A percentile compares a stretch with the other conserved stretches of the same genome.
phyloP scores from a whole-genome alignment of 1,140 invertebrate genomes.

The Drosophila pseudoananassae region DNA sequence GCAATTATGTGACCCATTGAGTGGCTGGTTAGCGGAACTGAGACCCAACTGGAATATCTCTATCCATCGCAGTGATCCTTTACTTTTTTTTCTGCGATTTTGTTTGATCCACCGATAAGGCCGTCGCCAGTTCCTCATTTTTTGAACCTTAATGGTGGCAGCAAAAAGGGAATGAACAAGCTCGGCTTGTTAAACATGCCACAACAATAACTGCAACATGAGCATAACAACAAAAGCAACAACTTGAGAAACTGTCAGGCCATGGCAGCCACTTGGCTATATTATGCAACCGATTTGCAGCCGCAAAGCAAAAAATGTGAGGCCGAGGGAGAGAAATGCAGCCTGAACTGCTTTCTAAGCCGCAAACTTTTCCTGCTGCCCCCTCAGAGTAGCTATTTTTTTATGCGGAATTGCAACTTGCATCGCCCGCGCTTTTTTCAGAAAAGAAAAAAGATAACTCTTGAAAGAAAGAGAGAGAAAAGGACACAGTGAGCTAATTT shows the following conservation, averaged over 20 bases:
- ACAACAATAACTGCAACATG: conserved; percentile 79
- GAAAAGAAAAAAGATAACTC: not conserved
- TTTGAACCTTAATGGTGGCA: conserved; percentile 26
- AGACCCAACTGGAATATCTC: not conserved
- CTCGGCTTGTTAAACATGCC: conserved; percentile 55
- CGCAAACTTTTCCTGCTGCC: conserved; percentile 40
- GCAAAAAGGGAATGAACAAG: conserved; percentile 57
- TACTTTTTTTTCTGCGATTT: not conserved
- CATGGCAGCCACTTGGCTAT: conserved; percentile 57
- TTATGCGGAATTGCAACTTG: conserved; percentile 44
- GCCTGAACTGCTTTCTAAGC: conserved; percentile 68
- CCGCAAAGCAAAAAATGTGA: conserved; percentile 26
- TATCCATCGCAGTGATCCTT: not conserved
- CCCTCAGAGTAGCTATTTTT: conserved; percentile 11
- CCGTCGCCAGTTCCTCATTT: conserved; percentile 11
- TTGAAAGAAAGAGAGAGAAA: conserved; percentile 14
- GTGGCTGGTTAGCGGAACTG: conserved; percentile 35
- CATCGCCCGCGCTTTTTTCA: conserved; percentile 33
- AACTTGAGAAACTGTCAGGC: conserved; percentile 57
- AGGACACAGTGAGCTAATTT: conserved; percentile 68
- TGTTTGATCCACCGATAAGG: conserved; percentile 2
- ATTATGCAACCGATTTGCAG: conserved; percentile 71
- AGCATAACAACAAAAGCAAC: conserved; percentile 53
- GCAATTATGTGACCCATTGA: conserved; percentile 66
- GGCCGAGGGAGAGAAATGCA: conserved; percentile 31